Evolutionary conservation across 2,888 invertebrate genomes (phyloP).

Genomic region (Phengaris alcon): DNA sequence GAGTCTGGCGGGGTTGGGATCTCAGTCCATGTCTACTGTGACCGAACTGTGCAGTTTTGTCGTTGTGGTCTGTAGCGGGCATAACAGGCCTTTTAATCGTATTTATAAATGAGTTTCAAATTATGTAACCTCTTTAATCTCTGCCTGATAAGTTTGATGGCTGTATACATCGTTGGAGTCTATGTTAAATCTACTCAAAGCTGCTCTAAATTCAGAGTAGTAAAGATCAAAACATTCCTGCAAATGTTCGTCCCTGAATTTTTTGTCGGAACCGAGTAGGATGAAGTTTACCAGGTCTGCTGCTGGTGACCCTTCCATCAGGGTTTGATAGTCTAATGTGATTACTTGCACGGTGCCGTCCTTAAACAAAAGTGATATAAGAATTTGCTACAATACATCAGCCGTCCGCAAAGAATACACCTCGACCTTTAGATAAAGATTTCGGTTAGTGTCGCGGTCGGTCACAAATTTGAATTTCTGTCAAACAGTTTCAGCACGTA

Average conservation of each 20-base stretch:
- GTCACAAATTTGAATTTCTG: too few species aligned
- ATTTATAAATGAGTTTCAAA: not conserved
- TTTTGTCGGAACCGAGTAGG: constrained; percentile 35
- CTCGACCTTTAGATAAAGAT: too few species aligned
- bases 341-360: constrained; percentile 36
- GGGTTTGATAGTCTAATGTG: constrained; percentile 40
- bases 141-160: constrained; percentile 37
- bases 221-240: constrained; percentile 40
- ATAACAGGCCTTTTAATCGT: not conserved
- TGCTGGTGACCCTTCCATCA: constrained; percentile 36
- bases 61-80: too few species aligned
- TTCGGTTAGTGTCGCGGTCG: too few species aligned
- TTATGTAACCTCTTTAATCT: not conserved
- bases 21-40: too few species aligned
- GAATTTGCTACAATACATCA: not conserved
- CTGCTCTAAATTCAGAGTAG: constrained; percentile 37
- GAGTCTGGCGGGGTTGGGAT: too few species aligned
- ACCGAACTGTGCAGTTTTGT: too few species aligned
- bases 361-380: constrained; percentile 30
- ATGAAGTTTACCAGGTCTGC: constrained; percentile 37
- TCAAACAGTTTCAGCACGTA: too few species aligned
- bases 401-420: too few species aligned
- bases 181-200: constrained; percentile 38
- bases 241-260: constrained; percentile 33
- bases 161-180: constrained; percentile 40